Evolutionary conservation across 1,140 invertebrate genomes (phyloP).

Genomic region (Acromyrmex charruanus): DNA sequence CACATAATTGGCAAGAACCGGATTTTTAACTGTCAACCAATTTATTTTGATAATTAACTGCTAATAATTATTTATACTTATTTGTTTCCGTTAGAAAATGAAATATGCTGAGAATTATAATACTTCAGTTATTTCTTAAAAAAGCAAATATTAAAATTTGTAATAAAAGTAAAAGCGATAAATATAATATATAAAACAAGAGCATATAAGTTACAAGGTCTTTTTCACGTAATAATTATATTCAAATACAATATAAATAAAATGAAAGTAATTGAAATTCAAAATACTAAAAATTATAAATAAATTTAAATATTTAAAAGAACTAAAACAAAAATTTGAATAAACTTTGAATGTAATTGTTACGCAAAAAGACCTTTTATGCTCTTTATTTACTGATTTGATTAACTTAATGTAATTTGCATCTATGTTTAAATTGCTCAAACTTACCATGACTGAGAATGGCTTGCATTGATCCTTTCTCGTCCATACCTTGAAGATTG

Average conservation of each 20-base stretch:
- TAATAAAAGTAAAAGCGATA: too few species aligned
- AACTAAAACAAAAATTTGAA: too few species aligned
- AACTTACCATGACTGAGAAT: slow-evolving; percentile 82
- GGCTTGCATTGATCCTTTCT: slow-evolving; percentile 79
- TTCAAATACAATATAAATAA: too few species aligned
- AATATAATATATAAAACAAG: too few species aligned
- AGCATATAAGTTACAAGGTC: too few species aligned
- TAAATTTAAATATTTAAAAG: too few species aligned
- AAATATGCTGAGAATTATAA: neutral
- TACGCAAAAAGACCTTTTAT: too few species aligned
- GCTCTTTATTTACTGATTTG: too few species aligned
- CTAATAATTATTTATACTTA: neutral
- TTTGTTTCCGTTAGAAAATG: neutral
- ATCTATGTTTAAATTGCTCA: slow-evolving; percentile 13
- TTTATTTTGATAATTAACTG: neutral
- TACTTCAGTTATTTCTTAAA: neutral
- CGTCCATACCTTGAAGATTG: slow-evolving; percentile 82
- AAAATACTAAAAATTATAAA: too few species aligned
- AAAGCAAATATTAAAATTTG: neutral
- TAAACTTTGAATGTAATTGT: too few species aligned
- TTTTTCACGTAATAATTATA: too few species aligned
- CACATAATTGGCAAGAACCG: slow-evolving; percentile 15
- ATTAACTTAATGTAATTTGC: neutral
- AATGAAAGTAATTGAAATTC: too few species aligned
- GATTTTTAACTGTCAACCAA: neutral